A percentile compares a stretch with the other conserved stretches of the same genome.
phyloP scores from a whole-genome alignment of 2,113 vertebrate genomes.

The Anoura caudifer region DNA sequence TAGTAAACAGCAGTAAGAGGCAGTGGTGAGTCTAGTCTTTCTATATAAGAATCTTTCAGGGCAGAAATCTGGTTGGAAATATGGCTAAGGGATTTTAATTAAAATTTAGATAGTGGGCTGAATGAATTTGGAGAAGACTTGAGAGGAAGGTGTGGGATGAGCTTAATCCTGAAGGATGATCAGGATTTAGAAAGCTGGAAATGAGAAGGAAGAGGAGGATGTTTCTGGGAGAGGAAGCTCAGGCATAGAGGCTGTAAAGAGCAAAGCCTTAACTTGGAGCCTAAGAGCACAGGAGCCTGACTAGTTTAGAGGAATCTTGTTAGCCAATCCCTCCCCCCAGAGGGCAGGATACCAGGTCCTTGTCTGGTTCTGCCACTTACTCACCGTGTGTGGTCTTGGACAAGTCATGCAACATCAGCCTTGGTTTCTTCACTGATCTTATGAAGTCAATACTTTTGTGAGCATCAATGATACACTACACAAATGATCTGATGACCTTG shows the following conservation, averaged over 20 bases:
- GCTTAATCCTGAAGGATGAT: background rate
- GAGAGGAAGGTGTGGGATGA: background rate
- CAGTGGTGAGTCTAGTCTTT: background rate
- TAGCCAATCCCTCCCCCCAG: background rate
- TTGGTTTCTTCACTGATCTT: constrained; percentile 48
- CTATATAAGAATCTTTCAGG: background rate
- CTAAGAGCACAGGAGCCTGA: background rate
- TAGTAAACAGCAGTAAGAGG: background rate
- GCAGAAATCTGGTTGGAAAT: background rate
- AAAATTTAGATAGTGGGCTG: background rate
- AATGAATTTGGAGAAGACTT: constrained; percentile 19
- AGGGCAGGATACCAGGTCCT: background rate
- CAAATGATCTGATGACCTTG: background rate
- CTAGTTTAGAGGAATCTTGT: background rate
- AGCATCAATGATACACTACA: background rate
- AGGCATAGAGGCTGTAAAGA: background rate
- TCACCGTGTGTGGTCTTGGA: constrained; percentile 14
- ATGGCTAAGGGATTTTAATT: background rate
- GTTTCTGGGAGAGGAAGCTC: background rate
- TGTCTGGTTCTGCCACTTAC: constrained; percentile 52
- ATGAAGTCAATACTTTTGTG: constrained; percentile 25
- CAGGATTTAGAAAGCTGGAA: background rate
- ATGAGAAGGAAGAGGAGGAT: background rate
- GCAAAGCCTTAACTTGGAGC: background rate
- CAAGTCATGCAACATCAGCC: constrained; percentile 13